Percentiles rank a stretch among this genome's conserved stretches.
phyloP scores from a whole-genome alignment of 2,888 invertebrate genomes.

The Diarsia brunnea region DNA sequence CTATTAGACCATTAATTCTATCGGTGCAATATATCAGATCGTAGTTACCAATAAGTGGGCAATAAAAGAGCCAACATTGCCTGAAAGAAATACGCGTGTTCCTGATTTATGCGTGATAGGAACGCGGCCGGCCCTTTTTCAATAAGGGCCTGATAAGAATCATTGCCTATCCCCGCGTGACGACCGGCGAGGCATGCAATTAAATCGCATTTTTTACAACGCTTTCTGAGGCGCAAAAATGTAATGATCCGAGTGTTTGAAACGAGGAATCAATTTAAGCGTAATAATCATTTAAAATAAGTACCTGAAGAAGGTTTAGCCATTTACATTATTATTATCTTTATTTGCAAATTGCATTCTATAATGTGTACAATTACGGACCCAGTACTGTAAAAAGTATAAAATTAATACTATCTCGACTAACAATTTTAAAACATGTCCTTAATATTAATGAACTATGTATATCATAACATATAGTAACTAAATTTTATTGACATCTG shows the following conservation, averaged over 20 bases:
- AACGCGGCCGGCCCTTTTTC: conserved; percentile 86
- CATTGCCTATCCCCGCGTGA: conserved; percentile 82
- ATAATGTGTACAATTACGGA: no score
- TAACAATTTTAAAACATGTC: no score
- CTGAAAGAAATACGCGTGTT: conserved; percentile 81
- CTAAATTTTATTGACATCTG: not conserved
- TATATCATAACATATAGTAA: no score
- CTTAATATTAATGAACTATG: no score
- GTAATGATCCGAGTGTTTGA: not conserved
- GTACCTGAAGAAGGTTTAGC: not conserved
- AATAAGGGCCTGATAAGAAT: conserved; percentile 88
- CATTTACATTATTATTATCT: no score
- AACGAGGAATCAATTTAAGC: not conserved
- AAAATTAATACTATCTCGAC: no score
- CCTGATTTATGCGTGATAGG: conserved; percentile 88
- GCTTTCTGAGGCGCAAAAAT: conserved; percentile 30
- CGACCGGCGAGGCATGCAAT: conserved; percentile 82
- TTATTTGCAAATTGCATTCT: no score
- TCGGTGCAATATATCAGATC: conserved; percentile 73
- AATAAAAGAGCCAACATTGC: conserved; percentile 82
- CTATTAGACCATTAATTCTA: conserved; percentile 61
- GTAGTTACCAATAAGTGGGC: conserved; percentile 85
- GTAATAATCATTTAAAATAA: not conserved
- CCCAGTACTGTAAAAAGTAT: no score
- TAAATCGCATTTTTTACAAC: conserved; percentile 77